Evolutionary conservation across 2,113 vertebrate species (phyloP).

Genomic region (Oryzias woworae): DNA sequence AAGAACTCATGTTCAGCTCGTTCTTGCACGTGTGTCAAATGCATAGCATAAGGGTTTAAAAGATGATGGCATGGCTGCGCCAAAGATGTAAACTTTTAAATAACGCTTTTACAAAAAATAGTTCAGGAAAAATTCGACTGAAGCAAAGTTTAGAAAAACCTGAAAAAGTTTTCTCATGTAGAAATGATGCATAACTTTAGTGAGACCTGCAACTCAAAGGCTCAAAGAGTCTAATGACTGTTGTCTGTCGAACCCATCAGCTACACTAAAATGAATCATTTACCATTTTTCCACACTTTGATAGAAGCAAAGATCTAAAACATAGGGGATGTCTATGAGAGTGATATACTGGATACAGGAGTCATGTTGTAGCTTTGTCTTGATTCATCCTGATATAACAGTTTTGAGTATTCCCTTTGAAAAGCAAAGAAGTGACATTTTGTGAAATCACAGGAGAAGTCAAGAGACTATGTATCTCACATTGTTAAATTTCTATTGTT

Average conservation of each 20-base stretch:
- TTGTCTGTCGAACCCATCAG: slow-evolving; percentile 35
- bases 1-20: no score
- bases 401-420: slow-evolving; percentile 80
- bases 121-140: background rate
- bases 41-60: no score
- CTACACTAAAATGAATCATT: slow-evolving; percentile 36
- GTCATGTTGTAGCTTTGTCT: slow-evolving; percentile 75
- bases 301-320: slow-evolving; percentile 72
- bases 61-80: no score
- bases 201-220: slow-evolving; percentile 24
- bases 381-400: slow-evolving; percentile 77
- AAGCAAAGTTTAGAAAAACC: background rate
- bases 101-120: background rate
- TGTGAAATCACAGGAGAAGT: slow-evolving; percentile 77
- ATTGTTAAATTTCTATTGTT: slow-evolving; percentile 68
- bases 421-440: slow-evolving; percentile 70
- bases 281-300: slow-evolving; percentile 38
- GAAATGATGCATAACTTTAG: slow-evolving; percentile 4
- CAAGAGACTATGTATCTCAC: slow-evolving; percentile 66
- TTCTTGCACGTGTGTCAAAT: no score
- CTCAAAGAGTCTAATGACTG: slow-evolving; percentile 36
- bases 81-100: no score
- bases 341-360: slow-evolving; percentile 68
- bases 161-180: slow-evolving; percentile 1
- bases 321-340: slow-evolving; percentile 61